Percentiles rank a stretch among this genome's conserved stretches.
Conservation (phyloP, 2,888 invertebrate genomes). For the Rhagium mordax region DNA sequence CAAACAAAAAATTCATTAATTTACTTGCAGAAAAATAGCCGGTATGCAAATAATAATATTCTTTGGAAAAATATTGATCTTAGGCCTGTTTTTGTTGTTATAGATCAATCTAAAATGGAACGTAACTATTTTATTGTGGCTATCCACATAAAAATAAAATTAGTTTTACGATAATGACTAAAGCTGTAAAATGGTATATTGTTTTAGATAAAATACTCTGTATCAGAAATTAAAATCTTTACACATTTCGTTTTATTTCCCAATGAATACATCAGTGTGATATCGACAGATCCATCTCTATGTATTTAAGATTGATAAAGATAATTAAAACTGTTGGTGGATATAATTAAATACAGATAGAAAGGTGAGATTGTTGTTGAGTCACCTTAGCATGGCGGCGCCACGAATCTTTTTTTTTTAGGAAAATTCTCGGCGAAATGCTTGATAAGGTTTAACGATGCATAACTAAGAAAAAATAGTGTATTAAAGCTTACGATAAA, state of each 20-base stretch:
- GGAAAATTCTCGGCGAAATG: conserved; percentile 40
- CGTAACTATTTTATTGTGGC: background rate
- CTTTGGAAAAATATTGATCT: background rate
- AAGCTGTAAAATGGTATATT: background rate
- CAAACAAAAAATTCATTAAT: no score
- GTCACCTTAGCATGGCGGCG: conserved; percentile 47
- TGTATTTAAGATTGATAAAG: conserved; percentile 51
- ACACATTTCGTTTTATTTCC: conserved; percentile 29
- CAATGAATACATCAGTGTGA: conserved; percentile 35
- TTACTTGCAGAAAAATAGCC: no score
- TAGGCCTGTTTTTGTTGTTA: background rate
- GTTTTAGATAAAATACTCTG: background rate
- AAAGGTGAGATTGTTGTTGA: conserved; percentile 50
- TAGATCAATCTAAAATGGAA: background rate
- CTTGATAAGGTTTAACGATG: conserved; percentile 40
- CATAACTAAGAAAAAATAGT: conserved; percentile 32
- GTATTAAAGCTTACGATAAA: background rate
- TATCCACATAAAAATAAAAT: background rate
- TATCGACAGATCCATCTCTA: conserved; percentile 41
- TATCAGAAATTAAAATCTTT: background rate
- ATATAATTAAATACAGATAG: conserved; percentile 52
- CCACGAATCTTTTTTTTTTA: conserved; percentile 39
- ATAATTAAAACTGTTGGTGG: conserved; percentile 49
- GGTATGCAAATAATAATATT: background rate
- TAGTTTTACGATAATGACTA: background rate